Evolutionary conservation across 2,797 vertebrate genomes (phyloP).

Genomic region (Vultur gryphus): DNA sequence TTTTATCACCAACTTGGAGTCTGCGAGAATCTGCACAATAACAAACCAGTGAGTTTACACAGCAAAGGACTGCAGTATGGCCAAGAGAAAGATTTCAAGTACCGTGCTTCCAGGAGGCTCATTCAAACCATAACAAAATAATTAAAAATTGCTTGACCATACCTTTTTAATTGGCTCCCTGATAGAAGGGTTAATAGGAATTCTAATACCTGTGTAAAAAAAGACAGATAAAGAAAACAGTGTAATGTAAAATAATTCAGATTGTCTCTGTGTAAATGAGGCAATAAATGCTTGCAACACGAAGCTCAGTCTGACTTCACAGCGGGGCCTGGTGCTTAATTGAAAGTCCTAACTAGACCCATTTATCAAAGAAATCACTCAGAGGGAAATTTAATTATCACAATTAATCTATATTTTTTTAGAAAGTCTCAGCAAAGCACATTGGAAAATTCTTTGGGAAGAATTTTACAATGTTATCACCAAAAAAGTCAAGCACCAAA

Average conservation of each 20-base stretch:
- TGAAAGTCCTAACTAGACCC: conserved; percentile 65
- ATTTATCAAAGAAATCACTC: conserved; percentile 67
- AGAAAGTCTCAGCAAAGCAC: conserved; percentile 6
- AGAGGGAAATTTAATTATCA: conserved; percentile 67
- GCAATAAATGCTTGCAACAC: conserved; percentile 47
- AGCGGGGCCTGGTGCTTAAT: conserved; percentile 49
- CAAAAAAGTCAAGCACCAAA: neutral
- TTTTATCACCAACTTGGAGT: neutral
- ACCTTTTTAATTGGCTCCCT: conserved; percentile 36
- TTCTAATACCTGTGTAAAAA: conserved; percentile 16
- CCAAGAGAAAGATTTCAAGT: neutral
- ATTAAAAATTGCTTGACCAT: conserved; percentile 35
- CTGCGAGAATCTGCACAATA: neutral
- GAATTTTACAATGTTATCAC: neutral
- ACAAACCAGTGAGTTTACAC: neutral
- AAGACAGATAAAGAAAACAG: conserved; percentile 42
- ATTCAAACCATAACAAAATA: conserved; percentile 9
- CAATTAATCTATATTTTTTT: conserved; percentile 56
- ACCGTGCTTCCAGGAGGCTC: neutral
- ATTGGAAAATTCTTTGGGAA: neutral
- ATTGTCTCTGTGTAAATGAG: conserved; percentile 46
- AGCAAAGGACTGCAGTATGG: neutral
- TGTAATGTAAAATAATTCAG: conserved; percentile 43
- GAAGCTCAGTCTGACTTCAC: conserved; percentile 51
- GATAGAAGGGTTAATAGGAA: conserved; percentile 44